Evolutionary conservation across 37 sponge, comb jelly and placozoan species (phyloP), one percentile per base, ranked within the genome.

Genomic region (Petrosia ficiformis): DNA sequence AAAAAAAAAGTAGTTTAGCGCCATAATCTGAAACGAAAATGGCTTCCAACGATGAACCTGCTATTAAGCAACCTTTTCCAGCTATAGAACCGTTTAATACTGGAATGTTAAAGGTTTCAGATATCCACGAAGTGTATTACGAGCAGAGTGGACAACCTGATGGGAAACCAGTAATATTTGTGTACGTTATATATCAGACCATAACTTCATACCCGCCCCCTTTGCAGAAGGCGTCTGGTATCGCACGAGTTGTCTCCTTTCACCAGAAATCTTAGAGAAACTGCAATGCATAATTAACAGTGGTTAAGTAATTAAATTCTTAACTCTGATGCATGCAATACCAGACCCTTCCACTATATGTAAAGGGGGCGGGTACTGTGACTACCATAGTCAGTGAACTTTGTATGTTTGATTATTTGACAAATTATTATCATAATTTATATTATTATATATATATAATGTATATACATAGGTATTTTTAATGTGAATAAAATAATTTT

Each of bases 91-190:
- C 82, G 25, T 87, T 66, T 61, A 64, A 87, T 58, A 4, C 21
- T 48, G 82, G 79, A 1, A 77, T 58, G 79, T 33, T 88, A 64
- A 58, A 38, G n/a, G 89, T 88, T 0, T 82, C 83, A 8, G 79
- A 77, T 40, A 41, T 88, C 14, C 89, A 88, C 57, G 75, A 74
- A 52, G 52, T 88, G 10, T 77, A 88, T 73, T 88, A 82, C 70
- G 80, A 82, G 44, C 75, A 82, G 31, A 42, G 59, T 33, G 89
- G 89, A 8, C 77, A 82, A 4, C 14, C 34, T 24, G 79, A 82
- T 36, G 89, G 89, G 16, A 77, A 78, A 4, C 89, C 89, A 3
- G 79, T 88, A 38, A 44, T 88, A 0, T 77, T 44, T 40, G 33
- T 88, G 89, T 88, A 36, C 73, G 89, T 68, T 19, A 14, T 8